These are phyloP conservation scores for Dryobota labecula DNA, from an alignment of 2,888 invertebrate species.

Conservation along the genomic window DNA sequence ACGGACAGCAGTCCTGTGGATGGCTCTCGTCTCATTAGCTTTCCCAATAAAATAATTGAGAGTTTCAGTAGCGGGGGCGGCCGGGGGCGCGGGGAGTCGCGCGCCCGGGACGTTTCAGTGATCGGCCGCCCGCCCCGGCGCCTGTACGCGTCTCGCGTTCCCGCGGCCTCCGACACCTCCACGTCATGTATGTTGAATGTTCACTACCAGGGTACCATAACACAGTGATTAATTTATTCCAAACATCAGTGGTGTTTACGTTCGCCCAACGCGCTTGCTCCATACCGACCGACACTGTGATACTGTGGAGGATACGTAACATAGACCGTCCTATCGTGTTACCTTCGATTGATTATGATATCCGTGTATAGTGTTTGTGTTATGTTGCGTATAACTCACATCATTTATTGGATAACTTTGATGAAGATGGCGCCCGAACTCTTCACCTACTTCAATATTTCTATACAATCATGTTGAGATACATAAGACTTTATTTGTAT, in stretches of 20 bases:
- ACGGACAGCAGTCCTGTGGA: constrained; percentile 77
- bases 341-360: constrained; percentile 71
- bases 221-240: constrained; percentile 70
- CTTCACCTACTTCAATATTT: constrained; percentile 36
- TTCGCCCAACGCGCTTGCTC: constrained; percentile 46
- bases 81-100: constrained; percentile 70
- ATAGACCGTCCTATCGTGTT: constrained; percentile 56
- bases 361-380: constrained; percentile 67
- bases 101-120: constrained; percentile 83
- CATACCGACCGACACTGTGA: constrained; percentile 34
- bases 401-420: constrained; percentile 59
- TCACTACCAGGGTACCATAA: constrained; percentile 73
- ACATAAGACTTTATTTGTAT: constrained; percentile 36
- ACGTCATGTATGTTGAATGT: constrained; percentile 69
- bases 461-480: constrained; percentile 21
- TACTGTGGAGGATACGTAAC: constrained; percentile 56
- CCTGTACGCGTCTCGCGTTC: constrained; percentile 77
- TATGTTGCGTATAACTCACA: constrained; percentile 55
- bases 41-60: constrained; percentile 90
- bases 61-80: constrained; percentile 82
- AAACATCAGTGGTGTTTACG: constrained; percentile 73
- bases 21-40: constrained; percentile 89
- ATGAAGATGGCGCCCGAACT: constrained; percentile 50
- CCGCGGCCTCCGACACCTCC: constrained; percentile 64
- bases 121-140: constrained; percentile 85